Conservation (phyloP, 2,797 vertebrate genomes). For the Falco berigora region DNA sequence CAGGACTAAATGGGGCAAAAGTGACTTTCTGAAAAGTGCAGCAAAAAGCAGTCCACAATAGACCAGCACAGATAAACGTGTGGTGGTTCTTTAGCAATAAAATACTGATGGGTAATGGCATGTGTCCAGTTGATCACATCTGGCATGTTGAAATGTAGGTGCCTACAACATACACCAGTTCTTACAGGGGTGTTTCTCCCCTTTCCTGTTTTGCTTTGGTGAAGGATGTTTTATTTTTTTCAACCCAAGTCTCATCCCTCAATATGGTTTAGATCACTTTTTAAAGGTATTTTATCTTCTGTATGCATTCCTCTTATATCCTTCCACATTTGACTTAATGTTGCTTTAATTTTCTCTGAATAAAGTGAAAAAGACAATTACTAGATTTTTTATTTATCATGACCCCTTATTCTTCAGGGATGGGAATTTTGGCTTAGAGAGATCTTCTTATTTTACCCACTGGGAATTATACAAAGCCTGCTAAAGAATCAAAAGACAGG, state of each 20-base stretch:
- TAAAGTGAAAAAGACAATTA: not conserved
- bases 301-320: not conserved
- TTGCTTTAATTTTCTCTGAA: not conserved
- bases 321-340: not conserved
- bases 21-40: not conserved
- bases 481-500: not conserved
- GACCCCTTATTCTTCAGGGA: not conserved
- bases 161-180: not conserved
- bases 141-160: not conserved
- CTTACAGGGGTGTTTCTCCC: not conserved
- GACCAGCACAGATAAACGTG: not conserved
- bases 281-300: not conserved
- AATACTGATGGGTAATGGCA: not conserved
- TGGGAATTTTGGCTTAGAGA: not conserved
- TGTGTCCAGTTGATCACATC: not conserved
- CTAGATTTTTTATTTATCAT: not conserved
- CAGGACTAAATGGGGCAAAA: not conserved
- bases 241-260: not conserved
- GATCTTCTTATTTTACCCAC: not conserved
- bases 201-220: not conserved
- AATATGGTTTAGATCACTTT: not conserved
- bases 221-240: not conserved
- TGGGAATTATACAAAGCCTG: not conserved
- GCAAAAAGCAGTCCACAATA: not conserved
- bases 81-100: not conserved